Percentiles rank a stretch among this genome's conserved stretches.
Conservation (phyloP, 2,113 vertebrate genomes). For the Ammospiza caudacuta region DNA sequence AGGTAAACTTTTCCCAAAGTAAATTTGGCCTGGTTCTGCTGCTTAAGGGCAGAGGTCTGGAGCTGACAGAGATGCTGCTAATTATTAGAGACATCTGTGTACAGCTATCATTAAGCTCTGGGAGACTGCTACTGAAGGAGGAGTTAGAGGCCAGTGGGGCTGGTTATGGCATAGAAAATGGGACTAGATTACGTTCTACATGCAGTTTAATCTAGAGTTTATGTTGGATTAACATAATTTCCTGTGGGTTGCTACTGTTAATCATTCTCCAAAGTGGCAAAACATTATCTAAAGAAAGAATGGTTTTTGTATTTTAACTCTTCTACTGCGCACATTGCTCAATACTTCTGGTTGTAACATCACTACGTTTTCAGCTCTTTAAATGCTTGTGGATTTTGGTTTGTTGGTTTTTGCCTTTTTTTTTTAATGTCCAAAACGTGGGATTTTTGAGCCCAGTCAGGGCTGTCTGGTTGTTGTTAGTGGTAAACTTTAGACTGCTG, state of each 20-base stretch:
- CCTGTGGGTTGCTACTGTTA: background rate
- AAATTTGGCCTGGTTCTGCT: background rate
- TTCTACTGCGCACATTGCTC: background rate
- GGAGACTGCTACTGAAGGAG: background rate
- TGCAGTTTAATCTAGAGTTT: background rate
- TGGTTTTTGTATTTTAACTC: background rate
- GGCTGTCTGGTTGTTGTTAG: background rate
- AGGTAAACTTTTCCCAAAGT: background rate
- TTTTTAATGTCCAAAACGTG: background rate
- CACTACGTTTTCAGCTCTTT: background rate
- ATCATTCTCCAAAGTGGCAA: slow-evolving; percentile 7
- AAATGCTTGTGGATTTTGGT: background rate
- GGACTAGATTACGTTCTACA: background rate
- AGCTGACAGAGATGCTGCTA: background rate
- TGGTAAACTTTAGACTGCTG: background rate
- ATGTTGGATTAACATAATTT: background rate
- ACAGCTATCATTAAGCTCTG: background rate
- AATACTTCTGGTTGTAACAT: background rate
- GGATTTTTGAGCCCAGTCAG: background rate
- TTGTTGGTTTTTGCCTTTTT: background rate
- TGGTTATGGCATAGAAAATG: background rate
- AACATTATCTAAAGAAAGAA: background rate
- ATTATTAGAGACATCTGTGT: background rate
- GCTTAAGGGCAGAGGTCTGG: background rate
- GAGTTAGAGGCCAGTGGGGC: background rate